Base-by-base conservation (phyloP, 2,113 vertebrate genomes). In the Cyphomyrus discorhynchus region DNA sequence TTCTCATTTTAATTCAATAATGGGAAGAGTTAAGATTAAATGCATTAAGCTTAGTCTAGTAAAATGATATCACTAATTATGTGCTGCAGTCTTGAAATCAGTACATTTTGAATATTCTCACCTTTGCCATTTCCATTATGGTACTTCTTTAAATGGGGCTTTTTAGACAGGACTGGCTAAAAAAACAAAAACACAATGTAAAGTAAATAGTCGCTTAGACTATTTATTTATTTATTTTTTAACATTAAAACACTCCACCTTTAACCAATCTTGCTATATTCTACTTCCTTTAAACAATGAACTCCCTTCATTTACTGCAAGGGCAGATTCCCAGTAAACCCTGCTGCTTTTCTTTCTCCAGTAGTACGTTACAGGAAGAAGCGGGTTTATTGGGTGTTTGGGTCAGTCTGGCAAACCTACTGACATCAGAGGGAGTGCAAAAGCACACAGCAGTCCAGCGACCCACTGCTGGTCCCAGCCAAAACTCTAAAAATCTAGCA, bases 401-500 rank as follows among this genome's bases (percentile, higher is more conserved):
- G 89, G 91, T 90, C 88, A 66, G 39, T 88, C 86, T 90, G 90
- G 91, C 91, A 91, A 91, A 91, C 89, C 86, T 86, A 85, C 90
- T 89, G 91, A 90, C 58, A 85, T 88, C 89, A 90, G 82, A 39
- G 56, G 17, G 74, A 85, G 52, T 56, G 90, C 46, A 84, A 91
- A 89, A 90, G 84, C 52, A 10, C 35, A 82, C 91, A 90, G 88
- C 90, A 77, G 90, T 62, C 77, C 84, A 74, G 58, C 80, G 90
- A 92, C 92, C 91, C 91, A 92, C 82, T 89, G 90, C 84, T 90
- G 89, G 52, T 77, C 27, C 88, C 82, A 84, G 77, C 84, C 88
- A 21, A 91, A 92, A 91, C 91, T 91, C 92, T 87, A 88, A 92
- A 91, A 90, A 92, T 39, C 89, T 89, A 92, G 88, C 90, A 91